Evolutionary conservation across 1,140 invertebrate species (phyloP), one percentile per base, ranked within the genome.

Genomic region (Odontomachus brunneus): DNA sequence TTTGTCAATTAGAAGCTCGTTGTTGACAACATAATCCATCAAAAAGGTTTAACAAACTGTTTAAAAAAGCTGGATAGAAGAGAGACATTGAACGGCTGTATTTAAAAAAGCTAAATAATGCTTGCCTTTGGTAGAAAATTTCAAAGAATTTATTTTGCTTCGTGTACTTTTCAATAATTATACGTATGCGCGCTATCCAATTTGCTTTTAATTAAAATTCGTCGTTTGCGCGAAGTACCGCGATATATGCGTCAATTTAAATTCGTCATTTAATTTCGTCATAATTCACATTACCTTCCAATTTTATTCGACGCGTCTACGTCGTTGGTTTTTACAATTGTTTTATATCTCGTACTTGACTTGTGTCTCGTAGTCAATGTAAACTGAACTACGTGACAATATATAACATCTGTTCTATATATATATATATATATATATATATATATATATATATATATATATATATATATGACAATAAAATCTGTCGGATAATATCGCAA

Each of bases 1-100:
- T 48, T 14, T 38, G n/a, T 26, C 57, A 69, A 80, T 59, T 80
- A 80, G 14, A 17, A 1, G 3, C 22, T 69, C 15, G 19, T 67
- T 67, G 57, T 57, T 9, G 14, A 66, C 17, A 49, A 49, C 24
- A 3, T 49, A 26, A 69, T 9, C 22, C 22, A 5, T 14, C 44
- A 44, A 19, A 65, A 24, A 12, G 2, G 9, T 44, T 60, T 44
- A 48, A 55, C 19, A 9, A 49, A 49, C 57, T 44, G 3, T 67
- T 66, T 26, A 44, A 66, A 24, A 74, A 51, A 38, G 14, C 19
- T 26, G 7, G 11, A 12, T 33, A 2, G 29, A 33, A n/a, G 29
- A 55, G 66, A 22, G 26, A 38, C 51, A 76, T 51, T 2, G 3
- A n/a, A 14, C 12, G 0, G 1, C 33, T 14, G 17, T 11, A 60